Base-by-base conservation (phyloP, 2,888 invertebrate species). In the Blastobasis adustella region DNA sequence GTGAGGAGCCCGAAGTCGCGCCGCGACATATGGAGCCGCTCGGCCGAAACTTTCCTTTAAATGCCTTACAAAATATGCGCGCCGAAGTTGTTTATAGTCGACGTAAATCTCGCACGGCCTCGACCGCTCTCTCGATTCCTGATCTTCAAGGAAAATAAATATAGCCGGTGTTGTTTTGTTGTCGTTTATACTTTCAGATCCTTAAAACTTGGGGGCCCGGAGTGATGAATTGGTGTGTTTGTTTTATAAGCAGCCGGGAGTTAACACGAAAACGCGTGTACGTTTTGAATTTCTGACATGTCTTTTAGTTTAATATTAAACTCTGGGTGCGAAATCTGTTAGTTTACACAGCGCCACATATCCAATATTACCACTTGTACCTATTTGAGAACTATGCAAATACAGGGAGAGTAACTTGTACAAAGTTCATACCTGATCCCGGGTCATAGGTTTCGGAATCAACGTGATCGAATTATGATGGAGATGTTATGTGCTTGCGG, bases 71-170 rank as follows among this genome's bases (percentile, higher is more conserved):
- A 44, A 23, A 23, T 23, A 23, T 23, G 23, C 23, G 23, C 23
- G 23, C 23, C 23, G 45, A 54, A 54, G 49, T 58, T 55, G 47
- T 47, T 47, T 51, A 51, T 41, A 45, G 48, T 50, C 55, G 52
- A 50, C 45, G 49, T 54, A 56, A 56, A 61, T 61, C 59, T 59
- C 55, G 44, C 54, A 60, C 54, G 62, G 63, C 65, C 63, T 63
- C 60, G 63, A 45, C 50, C 57, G 62, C 67, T 57, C 61, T 49
- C 47, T 45, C 45, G n/a, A 40, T 49, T 23, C 60, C 56, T 57
- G 57, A 58, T 62, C 62, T 62, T 62, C 61, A 59, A 58, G 59
- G 54, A 67, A 62, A 71, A 67, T 67, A 66, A 73, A 67, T 67
- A 59, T 60, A 64, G 61, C 63, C 61, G 61, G 64, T 62, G 63